Evolutionary conservation across 2,888 invertebrate species (phyloP), one percentile per base, ranked within the genome.

Genomic region (Cataglyphis altisquamis): DNA sequence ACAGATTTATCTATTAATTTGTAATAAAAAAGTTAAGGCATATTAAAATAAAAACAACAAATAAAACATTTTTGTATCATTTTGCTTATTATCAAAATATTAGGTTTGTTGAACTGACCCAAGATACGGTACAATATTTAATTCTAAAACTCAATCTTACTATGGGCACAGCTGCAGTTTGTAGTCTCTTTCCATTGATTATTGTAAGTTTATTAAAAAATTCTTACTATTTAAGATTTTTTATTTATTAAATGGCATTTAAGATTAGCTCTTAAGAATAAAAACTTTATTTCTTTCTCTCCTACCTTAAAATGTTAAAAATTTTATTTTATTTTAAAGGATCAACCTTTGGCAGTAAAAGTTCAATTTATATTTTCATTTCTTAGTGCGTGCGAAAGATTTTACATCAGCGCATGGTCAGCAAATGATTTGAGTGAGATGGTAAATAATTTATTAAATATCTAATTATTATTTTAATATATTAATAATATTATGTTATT

Each of bases 111-210:
- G 15, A 66, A 6, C 3, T 66, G 25, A 66, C 66, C 15, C 41
- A 66, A 66, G 41, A 15, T 25, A 15, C 66, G 12, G 15, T 45
- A 45, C 66, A 66, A 41, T 66, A 66, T 66, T 66, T 66, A 25
- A 66, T 66, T 21, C 15, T 66, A 45, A 66, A 66, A 41, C 41
- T 66, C 8, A 66, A 66, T 66, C 15, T 66, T 66, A 66, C 66
- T 2, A 66, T 66, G 66, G 66, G 66, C 21, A 66, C 9, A 66
- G 39, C 66, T 15, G 25, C 21, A 66, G 25, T 66, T 66, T 66
- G 66, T 25, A 66, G 66, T 41, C 41, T 66, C 6, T 66, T 66
- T 45, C 66, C 66, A 66, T 15, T 66, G 8, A 66, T 66, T 25
- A 66, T 66, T 41, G 66, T 66, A 66, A 66, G 66, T 41, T 15